phyloP scores from a whole-genome alignment of 2,797 vertebrate species.

The Bovichtus diacanthus region DNA sequence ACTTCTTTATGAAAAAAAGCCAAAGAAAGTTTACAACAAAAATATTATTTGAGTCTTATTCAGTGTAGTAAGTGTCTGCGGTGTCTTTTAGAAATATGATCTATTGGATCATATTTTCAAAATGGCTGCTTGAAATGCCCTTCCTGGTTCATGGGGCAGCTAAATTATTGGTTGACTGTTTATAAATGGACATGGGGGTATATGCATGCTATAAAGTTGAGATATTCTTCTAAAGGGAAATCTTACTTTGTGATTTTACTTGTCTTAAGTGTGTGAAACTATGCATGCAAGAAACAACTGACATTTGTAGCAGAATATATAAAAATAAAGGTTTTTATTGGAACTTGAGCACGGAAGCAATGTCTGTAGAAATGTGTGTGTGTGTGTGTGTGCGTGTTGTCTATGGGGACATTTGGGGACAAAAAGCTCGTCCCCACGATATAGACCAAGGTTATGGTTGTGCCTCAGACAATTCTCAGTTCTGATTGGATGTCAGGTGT shows the following conservation, averaged over 20 bases:
- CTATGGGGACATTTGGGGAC: not conserved
- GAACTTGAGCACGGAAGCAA: constrained; percentile 30
- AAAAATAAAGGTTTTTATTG: constrained; percentile 79
- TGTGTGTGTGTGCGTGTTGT: constrained; percentile 4
- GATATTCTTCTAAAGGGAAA: constrained; percentile 53
- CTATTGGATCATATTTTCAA: constrained; percentile 41
- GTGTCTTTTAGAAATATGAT: constrained; percentile 29
- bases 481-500: not conserved
- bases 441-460: not conserved
- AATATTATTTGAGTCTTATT: constrained; percentile 42
- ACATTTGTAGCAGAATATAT: constrained; percentile 79
- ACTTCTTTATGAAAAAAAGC: constrained; percentile 67
- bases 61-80: constrained; percentile 28
- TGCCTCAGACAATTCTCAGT: not conserved
- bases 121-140: constrained; percentile 30
- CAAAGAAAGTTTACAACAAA: constrained; percentile 75
- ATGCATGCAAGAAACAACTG: constrained; percentile 82
- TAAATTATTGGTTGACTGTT: constrained; percentile 46
- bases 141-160: constrained; percentile 29
- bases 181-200: constrained; percentile 19
- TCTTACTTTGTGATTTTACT: constrained; percentile 69
- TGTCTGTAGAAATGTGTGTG: not conserved
- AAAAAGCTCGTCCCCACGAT: not conserved
- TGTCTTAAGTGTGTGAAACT: constrained; percentile 79
- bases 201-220: constrained; percentile 62